A percentile compares a stretch with the other conserved stretches of the same genome.
Evolutionary conservation across 2,113 vertebrate species (phyloP).

Genomic region (Gobius niger): DNA sequence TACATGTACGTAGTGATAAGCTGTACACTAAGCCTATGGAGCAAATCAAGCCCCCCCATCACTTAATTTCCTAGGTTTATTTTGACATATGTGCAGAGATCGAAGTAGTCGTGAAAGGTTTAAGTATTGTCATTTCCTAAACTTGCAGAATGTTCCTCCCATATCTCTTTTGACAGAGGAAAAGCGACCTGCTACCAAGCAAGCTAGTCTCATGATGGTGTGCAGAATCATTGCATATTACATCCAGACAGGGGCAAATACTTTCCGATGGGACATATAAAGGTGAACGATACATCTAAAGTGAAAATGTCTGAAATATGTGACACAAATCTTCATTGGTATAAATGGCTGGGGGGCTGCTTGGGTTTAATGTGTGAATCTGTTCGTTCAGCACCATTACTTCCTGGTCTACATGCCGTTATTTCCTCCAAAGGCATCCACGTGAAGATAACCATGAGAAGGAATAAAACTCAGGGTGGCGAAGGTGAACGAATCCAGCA

Average conservation of each 20-base stretch:
- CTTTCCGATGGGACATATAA: background rate
- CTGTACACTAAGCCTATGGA: too few relatives aligned
- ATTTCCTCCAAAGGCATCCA: background rate
- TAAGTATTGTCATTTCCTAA: too few relatives aligned
- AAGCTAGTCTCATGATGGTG: too few relatives aligned
- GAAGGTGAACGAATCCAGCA: background rate
- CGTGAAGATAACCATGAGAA: background rate
- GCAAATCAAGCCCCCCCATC: too few relatives aligned
- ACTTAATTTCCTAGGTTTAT: too few relatives aligned
- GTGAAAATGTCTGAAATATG: background rate
- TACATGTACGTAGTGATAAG: too few relatives aligned
- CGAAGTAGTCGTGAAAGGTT: too few relatives aligned
- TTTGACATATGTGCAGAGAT: too few relatives aligned
- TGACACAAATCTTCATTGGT: background rate
- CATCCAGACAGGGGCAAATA: background rate
- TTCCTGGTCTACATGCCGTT: background rate
- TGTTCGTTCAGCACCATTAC: background rate
- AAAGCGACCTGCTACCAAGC: too few relatives aligned
- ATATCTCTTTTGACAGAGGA: too few relatives aligned
- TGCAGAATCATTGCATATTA: background rate
- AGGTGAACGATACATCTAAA: background rate
- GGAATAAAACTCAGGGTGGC: background rate
- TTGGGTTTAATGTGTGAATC: background rate
- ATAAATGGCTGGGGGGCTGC: background rate
- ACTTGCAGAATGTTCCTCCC: too few relatives aligned